Evolutionary conservation across 2,888 invertebrate genomes (phyloP).

Genomic region (Microchrysa polita): DNA sequence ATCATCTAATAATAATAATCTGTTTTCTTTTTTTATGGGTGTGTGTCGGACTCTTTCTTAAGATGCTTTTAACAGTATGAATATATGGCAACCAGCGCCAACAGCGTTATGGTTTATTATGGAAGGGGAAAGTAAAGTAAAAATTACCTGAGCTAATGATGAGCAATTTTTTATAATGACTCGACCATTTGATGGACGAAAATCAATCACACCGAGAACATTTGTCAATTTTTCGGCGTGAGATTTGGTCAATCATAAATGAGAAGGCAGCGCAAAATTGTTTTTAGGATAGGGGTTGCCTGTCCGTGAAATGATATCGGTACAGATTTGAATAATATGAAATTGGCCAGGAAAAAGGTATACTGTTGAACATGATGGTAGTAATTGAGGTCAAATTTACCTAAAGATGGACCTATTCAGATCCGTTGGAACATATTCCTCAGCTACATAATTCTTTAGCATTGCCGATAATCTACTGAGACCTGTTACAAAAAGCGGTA

Average conservation of each 20-base stretch:
- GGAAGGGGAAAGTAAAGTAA: slow-evolving; percentile 23
- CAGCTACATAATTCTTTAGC: no score
- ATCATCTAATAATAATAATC: neutral
- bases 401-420: no score
- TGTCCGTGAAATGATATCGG: no score
- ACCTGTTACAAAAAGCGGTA: no score
- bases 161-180: slow-evolving; percentile 55
- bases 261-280: neutral
- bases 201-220: slow-evolving; percentile 52
- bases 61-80: slow-evolving; percentile 10
- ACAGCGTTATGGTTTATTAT: neutral
- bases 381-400: no score
- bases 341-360: no score
- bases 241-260: neutral
- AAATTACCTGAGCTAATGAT: slow-evolving; percentile 53
- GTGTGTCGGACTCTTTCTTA: neutral
- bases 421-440: no score
- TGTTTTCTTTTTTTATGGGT: neutral
- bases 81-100: neutral
- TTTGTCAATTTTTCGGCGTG: slow-evolving; percentile 51
- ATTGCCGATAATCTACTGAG: no score
- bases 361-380: no score
- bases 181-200: slow-evolving; percentile 53
- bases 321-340: no score
- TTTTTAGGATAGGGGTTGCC: no score